Conservation (phyloP, 1,140 invertebrate species). For the Dolichoris vasculosae region DNA sequence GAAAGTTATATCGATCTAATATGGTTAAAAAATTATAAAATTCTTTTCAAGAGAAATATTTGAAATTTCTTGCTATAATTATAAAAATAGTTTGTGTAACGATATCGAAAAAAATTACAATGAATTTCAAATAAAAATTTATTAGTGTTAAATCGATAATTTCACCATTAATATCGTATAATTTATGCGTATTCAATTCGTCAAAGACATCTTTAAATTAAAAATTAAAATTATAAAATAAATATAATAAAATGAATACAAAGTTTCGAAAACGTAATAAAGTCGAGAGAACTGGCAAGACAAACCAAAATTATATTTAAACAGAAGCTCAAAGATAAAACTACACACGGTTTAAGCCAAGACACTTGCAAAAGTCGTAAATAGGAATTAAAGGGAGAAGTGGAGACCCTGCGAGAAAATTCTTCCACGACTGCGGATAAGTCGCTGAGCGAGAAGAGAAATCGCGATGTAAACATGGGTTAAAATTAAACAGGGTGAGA, state of each 20-base stretch:
- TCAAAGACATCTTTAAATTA: too few species aligned
- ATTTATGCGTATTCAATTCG: too few species aligned
- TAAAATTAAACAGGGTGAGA: slow-evolving; percentile 45
- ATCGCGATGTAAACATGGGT: slow-evolving; percentile 13
- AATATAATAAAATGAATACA: background rate
- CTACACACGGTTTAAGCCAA: background rate
- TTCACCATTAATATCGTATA: too few species aligned
- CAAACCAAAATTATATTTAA: slow-evolving; percentile 21
- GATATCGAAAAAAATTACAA: too few species aligned
- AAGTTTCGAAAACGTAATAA: background rate
- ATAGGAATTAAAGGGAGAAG: slow-evolving; percentile 51
- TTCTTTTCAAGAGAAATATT: too few species aligned
- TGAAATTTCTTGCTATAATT: too few species aligned
- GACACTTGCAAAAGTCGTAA: slow-evolving; percentile 48
- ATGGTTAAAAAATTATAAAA: background rate
- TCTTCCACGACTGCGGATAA: slow-evolving; percentile 16
- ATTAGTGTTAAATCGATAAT: too few species aligned
- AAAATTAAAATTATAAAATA: too few species aligned
- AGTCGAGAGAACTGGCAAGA: background rate
- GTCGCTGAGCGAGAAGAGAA: background rate
- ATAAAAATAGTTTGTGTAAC: too few species aligned
- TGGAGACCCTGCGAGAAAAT: background rate
- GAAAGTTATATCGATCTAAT: background rate
- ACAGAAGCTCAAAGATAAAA: slow-evolving; percentile 20
- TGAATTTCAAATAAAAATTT: too few species aligned